These are phyloP conservation scores for Drosophila ananassae DNA, from an alignment of 1,140 invertebrate genomes.

Conservation along the genomic window DNA sequence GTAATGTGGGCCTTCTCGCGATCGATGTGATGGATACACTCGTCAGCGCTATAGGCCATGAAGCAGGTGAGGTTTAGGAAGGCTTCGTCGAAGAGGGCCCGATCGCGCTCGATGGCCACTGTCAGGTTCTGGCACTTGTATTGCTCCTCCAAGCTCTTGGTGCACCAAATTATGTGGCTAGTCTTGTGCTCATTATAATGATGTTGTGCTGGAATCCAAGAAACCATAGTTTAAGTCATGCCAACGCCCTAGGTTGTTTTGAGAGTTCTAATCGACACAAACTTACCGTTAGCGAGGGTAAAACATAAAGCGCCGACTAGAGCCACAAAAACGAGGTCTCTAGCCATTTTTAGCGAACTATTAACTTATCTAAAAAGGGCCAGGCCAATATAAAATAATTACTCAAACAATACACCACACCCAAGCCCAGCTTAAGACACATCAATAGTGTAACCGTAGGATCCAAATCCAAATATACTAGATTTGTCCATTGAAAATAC, in stretches of 20 bases:
- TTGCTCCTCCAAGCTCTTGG: conserved; percentile 89
- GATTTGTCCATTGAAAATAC: conserved; percentile 5
- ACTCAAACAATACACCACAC: conserved; percentile 50
- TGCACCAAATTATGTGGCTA: conserved; percentile 88
- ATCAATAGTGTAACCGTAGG: conserved; percentile 5
- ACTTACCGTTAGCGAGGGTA: conserved; percentile 50
- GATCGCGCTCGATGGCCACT: conserved; percentile 87
- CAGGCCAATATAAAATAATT: conserved; percentile 25
- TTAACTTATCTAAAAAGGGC: conserved; percentile 21
- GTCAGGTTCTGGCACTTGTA: conserved; percentile 91
- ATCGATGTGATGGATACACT: conserved; percentile 92
- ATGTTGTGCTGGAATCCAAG: conserved; percentile 63
- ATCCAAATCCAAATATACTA: not conserved
- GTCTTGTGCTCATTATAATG: conserved; percentile 69
- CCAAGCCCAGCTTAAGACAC: conserved; percentile 47
- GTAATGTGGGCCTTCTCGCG: conserved; percentile 92
- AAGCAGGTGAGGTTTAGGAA: conserved; percentile 88
- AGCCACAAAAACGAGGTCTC: conserved; percentile 32
- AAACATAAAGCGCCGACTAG: conserved; percentile 45
- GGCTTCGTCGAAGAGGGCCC: conserved; percentile 86
- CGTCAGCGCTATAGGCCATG: conserved; percentile 90
- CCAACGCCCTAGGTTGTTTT: conserved; percentile 54
- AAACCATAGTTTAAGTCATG: conserved; percentile 15
- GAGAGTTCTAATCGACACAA: no score
- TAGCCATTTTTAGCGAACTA: conserved; percentile 44